Conservation (phyloP, 1,140 invertebrate species). For the Piezodorus guildinii region DNA sequence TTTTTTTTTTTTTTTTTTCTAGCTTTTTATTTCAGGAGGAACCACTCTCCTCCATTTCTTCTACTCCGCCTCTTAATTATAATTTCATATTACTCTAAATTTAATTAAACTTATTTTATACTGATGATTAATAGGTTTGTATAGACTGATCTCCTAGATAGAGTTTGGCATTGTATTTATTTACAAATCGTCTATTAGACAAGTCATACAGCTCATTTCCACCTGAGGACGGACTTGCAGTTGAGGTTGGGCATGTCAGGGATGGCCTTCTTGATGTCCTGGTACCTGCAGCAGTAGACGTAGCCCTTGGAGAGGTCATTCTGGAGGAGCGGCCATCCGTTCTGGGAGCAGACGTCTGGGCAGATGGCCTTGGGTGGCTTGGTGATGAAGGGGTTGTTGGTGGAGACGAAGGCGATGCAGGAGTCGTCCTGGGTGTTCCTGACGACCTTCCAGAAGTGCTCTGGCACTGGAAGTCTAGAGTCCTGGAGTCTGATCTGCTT, state of each 20-base stretch:
- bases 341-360: constrained; percentile 22
- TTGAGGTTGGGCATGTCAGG: constrained; percentile 12
- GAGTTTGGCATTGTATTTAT: too few species aligned
- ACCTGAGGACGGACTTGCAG: constrained; percentile 12
- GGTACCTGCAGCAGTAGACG: constrained; percentile 25
- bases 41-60: too few species aligned
- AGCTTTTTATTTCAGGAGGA: too few species aligned
- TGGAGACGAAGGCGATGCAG: constrained; percentile 26
- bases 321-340: constrained; percentile 22
- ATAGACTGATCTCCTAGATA: too few species aligned
- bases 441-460: constrained; percentile 28
- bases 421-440: constrained; percentile 21
- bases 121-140: too few species aligned
- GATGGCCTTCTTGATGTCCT: constrained; percentile 14
- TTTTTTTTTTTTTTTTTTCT: too few species aligned
- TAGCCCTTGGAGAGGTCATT: constrained; percentile 21
- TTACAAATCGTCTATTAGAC: too few species aligned
- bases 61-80: too few species aligned
- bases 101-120: too few species aligned
- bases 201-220: not conserved
- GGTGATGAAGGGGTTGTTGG: constrained; percentile 27
- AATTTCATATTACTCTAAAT: too few species aligned
- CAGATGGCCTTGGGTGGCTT: constrained; percentile 19
- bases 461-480: constrained; percentile 25
- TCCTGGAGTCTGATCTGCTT: constrained; percentile 22